Conservation (phyloP, 1,140 invertebrate species). For the Cyclargus thomasi region DNA sequence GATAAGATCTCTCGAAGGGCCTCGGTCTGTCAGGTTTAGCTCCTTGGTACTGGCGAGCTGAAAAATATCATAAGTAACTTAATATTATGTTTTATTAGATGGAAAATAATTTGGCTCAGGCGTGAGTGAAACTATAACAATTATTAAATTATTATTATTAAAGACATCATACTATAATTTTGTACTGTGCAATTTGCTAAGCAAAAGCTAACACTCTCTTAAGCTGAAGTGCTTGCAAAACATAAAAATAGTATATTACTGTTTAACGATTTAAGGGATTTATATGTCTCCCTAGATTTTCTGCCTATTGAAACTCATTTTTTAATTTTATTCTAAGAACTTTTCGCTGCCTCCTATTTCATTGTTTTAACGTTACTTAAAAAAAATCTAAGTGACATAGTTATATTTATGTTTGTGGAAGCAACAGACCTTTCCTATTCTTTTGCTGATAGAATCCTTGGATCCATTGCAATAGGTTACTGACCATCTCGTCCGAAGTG, state of each 20-base stretch:
- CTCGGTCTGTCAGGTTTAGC: slow-evolving; percentile 80
- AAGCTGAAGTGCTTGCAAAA: slow-evolving; percentile 5
- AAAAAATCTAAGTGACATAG: too few relatives aligned
- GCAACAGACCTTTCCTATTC: slow-evolving; percentile 78
- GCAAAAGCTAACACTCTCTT: slow-evolving; percentile 1
- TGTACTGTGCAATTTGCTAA: background rate
- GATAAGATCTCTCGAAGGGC: slow-evolving; percentile 77
- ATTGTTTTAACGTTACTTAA: background rate
- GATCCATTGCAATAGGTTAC: slow-evolving; percentile 83
- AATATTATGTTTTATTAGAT: background rate
- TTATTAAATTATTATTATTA: background rate
- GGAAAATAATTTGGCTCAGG: background rate
- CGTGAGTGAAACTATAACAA: background rate
- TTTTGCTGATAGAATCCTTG: slow-evolving; percentile 81
- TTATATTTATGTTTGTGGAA: slow-evolving; percentile 7
- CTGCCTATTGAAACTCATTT: too few relatives aligned
- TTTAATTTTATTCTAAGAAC: too few relatives aligned
- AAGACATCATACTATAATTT: too few relatives aligned
- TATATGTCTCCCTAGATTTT: too few relatives aligned
- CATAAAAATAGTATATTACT: background rate
- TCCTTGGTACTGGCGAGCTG: slow-evolving; percentile 79
- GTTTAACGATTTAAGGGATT: too few relatives aligned
- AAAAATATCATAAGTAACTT: slow-evolving; percentile 35
- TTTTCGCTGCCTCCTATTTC: too few relatives aligned
- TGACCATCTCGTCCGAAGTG: slow-evolving; percentile 81